Evolutionary conservation across 2,113 vertebrate species (phyloP), one percentile per base, ranked within the genome.

Genomic region (Furnarius figulus): DNA sequence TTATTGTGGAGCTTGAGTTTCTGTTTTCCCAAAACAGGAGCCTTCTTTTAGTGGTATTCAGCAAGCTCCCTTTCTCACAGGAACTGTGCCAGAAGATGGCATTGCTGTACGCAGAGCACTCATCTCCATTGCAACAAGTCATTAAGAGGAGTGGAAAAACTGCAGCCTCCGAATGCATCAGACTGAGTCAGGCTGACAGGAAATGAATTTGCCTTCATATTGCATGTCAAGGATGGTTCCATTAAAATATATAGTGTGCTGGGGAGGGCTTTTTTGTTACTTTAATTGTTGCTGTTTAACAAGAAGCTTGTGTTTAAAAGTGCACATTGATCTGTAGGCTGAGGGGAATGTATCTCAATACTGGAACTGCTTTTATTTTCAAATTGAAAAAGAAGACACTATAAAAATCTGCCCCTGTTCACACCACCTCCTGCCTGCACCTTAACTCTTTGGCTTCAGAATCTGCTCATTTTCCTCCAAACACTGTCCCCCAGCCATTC

Each of bases 81-180:
- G 96, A 97, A 67, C 94, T 78, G 86, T 96, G 97, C 97, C 98
- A 98, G 97, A 78, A 97, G 98, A 94, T 96, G 95, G 97, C 95
- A 87, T 93, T 97, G 93, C 87, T 97, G 90, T 65, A 86, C 33
- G 2, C 68, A 37, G 88, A 86, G 90, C 85, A 30, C 95, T 82
- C 81, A 96, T 95, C 85, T 93, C 94, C 85, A 67, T 79, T 97
- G 95, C 92, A 91, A 95, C 52, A 78, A 90, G 97, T 89, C 97
- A 58, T 92, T 95, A 91, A 90, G 74, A 74, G 70, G 56, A 91
- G 78, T 96, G 80, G 93, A 94, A 92, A 96, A 93, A 73, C 87
- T 80, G 94, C 85, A 76, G 85, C 85, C 79, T 85, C 33, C 31
- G 50, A 93, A 85, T 63, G 95, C 90, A 93, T 98, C 97, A 97